These are phyloP conservation scores for Scomber colias DNA, from an alignment of 2,113 vertebrate species.

Conservation along the genomic window DNA sequence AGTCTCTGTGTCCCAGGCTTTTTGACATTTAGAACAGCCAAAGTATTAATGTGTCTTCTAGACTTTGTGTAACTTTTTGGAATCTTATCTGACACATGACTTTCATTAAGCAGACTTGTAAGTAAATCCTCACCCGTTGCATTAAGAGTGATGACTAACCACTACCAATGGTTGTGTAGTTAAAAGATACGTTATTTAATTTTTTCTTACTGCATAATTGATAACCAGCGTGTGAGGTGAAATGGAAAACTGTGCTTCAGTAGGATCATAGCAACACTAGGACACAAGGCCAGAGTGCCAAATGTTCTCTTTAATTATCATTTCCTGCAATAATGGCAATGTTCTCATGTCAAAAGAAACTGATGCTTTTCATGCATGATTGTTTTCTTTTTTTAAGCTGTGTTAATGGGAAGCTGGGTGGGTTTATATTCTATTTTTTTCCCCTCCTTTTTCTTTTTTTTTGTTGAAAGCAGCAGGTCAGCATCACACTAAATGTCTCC, in stretches of 20 bases:
- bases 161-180: neutral
- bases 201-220: slow-evolving; percentile 2
- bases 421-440: neutral
- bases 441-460: neutral
- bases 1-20: neutral
- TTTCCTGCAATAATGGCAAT: slow-evolving; percentile 59
- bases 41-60: slow-evolving; percentile 21
- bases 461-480: slow-evolving; percentile 59
- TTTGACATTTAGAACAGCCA: slow-evolving; percentile 24
- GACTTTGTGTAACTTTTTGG: slow-evolving; percentile 15
- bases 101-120: slow-evolving; percentile 25
- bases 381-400: slow-evolving; percentile 50
- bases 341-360: slow-evolving; percentile 54
- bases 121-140: slow-evolving; percentile 9
- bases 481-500: slow-evolving; percentile 61
- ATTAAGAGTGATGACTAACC: slow-evolving; percentile 3
- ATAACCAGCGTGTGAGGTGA: neutral
- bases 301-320: slow-evolving; percentile 32
- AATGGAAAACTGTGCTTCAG: neutral
- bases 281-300: neutral
- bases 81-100: slow-evolving; percentile 6
- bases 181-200: neutral
- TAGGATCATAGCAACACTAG: neutral
- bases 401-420: slow-evolving; percentile 36
- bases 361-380: slow-evolving; percentile 40